Evolutionary conservation across 2,888 invertebrate species (phyloP).

Genomic region (Limnephilus rhombicus): DNA sequence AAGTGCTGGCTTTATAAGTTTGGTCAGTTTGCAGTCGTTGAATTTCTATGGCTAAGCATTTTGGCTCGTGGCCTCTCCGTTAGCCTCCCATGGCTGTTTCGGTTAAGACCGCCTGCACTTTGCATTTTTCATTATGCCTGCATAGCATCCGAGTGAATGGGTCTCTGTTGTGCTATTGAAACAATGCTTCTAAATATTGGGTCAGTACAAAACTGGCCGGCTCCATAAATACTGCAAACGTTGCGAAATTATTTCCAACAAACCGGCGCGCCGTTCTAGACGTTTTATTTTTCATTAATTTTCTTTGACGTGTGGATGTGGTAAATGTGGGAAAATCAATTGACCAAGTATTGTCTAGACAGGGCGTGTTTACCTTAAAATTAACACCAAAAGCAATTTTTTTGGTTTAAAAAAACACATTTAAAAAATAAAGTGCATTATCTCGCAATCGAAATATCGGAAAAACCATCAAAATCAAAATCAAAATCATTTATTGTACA

Average conservation of each 20-base stretch:
- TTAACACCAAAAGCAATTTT: no score
- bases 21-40: background rate
- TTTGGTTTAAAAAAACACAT: no score
- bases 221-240: background rate
- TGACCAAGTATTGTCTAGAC: no score
- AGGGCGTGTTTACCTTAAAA: no score
- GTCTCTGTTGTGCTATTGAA: conserved; percentile 33
- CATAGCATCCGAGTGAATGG: conserved; percentile 20
- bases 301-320: background rate
- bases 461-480: no score
- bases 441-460: no score
- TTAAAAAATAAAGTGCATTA: no score
- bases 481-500: no score
- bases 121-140: conserved; percentile 47
- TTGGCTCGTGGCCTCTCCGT: background rate
- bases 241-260: background rate
- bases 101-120: conserved; percentile 18
- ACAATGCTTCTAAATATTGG: conserved; percentile 34
- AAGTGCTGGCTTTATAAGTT: background rate
- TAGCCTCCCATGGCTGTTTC: background rate
- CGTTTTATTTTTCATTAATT: background rate
- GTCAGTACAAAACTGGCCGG: background rate
- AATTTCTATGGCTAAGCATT: background rate
- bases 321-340: background rate
- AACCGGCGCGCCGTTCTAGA: background rate